Percentiles rank a stretch among this genome's conserved stretches.
phyloP scores from a whole-genome alignment of 1,140 invertebrate genomes.

The Meloidogyne hapla region DNA sequence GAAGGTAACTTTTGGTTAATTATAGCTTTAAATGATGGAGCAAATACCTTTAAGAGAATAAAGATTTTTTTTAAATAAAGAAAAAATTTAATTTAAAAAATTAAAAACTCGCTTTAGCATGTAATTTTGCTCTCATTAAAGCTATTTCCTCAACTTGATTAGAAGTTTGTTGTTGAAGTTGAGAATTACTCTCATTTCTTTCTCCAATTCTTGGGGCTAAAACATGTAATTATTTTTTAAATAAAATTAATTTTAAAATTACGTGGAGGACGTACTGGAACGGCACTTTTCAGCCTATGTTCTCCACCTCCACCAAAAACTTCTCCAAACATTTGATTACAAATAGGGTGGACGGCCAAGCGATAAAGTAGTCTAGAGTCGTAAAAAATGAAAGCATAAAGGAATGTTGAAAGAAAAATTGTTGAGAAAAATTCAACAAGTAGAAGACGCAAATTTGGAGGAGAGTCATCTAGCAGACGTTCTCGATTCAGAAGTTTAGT shows the following conservation, averaged over 20 bases:
- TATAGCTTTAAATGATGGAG: not conserved
- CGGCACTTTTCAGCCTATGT: slow-evolving; percentile 63
- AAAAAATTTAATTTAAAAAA: slow-evolving; percentile 13
- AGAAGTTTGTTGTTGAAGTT: not conserved
- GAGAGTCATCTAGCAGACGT: slow-evolving; percentile 80
- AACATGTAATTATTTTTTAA: slow-evolving; percentile 22
- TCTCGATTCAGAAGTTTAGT: slow-evolving; percentile 83
- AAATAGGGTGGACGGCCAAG: slow-evolving; percentile 80
- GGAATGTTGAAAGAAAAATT: slow-evolving; percentile 84
- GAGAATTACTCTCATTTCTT: not conserved
- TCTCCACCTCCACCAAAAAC: slow-evolving; percentile 93
- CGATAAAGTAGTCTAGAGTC: slow-evolving; percentile 87
- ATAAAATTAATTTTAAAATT: slow-evolving; percentile 27
- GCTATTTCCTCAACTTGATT: slow-evolving; percentile 35
- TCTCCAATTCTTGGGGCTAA: slow-evolving; percentile 16
- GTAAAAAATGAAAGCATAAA: slow-evolving; percentile 87
- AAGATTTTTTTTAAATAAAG: no score
- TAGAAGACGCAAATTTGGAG: slow-evolving; percentile 85
- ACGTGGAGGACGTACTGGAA: slow-evolving; percentile 48
- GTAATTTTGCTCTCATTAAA: slow-evolving; percentile 51
- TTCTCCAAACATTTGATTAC: slow-evolving; percentile 77
- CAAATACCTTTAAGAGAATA: not conserved
- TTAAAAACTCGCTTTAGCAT: slow-evolving; percentile 46
- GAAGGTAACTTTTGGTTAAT: not conserved
- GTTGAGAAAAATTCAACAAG: slow-evolving; percentile 88